A percentile compares a stretch with the other conserved stretches of the same genome.
Conservation (phyloP, 2,888 invertebrate species). For the Caenorhabditis sulstoni region DNA sequence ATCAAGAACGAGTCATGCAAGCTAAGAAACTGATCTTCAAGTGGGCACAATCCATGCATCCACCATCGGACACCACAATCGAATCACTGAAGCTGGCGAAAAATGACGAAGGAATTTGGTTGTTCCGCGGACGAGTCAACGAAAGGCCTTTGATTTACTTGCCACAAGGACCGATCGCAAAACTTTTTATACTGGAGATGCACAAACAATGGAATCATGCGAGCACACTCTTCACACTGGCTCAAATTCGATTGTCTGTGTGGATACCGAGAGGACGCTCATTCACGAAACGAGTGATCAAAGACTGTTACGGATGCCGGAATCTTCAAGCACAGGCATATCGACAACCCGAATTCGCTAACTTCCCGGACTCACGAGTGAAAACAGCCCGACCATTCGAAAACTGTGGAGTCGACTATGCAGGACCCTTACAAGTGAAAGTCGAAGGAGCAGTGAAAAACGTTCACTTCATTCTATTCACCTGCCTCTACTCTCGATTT, state of each 20-base stretch:
- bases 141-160: conserved; percentile 6
- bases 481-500: conserved; percentile 29
- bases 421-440: conserved; percentile 75
- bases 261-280: conserved; percentile 77
- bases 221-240: conserved; percentile 45
- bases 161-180: conserved; percentile 3
- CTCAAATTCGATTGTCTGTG: conserved; percentile 64
- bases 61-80: conserved; percentile 12
- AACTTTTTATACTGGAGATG: background rate
- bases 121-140: conserved; percentile 3
- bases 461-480: conserved; percentile 13
- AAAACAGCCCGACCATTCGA: conserved; percentile 71
- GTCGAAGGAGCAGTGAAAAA: background rate
- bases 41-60: conserved; percentile 13
- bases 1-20: background rate
- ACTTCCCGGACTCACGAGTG: conserved; percentile 76
- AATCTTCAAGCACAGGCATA: conserved; percentile 58
- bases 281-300: conserved; percentile 64
- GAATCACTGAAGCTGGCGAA: background rate
- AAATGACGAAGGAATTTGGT: conserved; percentile 1
- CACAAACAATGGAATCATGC: conserved; percentile 7
- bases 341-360: conserved; percentile 76
- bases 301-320: conserved; percentile 76
- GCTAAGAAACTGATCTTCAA: background rate
- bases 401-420: conserved; percentile 76